phyloP scores from a whole-genome alignment of 1,140 invertebrate species.

The Gonioctena quinquepunctata region DNA sequence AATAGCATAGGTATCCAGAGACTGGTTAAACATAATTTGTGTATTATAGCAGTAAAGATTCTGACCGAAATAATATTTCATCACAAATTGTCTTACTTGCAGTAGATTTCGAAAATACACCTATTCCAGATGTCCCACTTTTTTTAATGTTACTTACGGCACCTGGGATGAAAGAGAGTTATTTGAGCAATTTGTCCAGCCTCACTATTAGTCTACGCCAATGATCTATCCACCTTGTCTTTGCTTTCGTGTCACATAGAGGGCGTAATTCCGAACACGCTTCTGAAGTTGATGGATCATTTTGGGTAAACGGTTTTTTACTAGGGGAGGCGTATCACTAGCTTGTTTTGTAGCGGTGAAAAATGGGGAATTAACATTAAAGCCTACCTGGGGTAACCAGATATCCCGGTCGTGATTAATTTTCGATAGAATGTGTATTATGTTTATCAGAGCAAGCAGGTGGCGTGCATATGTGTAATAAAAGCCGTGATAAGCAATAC shows the following conservation, averaged over 20 bases:
- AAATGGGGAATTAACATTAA: background rate
- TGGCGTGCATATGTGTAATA: background rate
- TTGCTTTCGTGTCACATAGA: background rate
- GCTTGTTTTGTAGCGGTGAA: background rate
- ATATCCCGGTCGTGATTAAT: background rate
- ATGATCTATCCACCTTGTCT: background rate
- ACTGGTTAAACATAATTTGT: no score
- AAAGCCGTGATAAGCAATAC: background rate
- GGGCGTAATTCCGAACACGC: constrained; percentile 18
- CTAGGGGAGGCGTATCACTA: background rate
- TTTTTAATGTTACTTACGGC: no score
- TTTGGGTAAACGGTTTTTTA: constrained; percentile 10
- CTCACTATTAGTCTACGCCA: background rate
- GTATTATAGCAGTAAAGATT: no score
- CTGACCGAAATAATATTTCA: no score
- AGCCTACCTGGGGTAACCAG: background rate
- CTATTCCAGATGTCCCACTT: no score
- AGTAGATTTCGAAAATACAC: no score
- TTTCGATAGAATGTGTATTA: background rate
- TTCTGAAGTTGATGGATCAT: constrained; percentile 37
- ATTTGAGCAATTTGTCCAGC: no score
- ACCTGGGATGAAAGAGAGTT: no score
- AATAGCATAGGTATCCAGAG: no score
- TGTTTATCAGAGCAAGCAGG: background rate
- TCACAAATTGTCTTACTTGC: no score